Evolutionary conservation across 2,113 vertebrate species (phyloP).

Genomic region (Protobothrops flavoviridis): DNA sequence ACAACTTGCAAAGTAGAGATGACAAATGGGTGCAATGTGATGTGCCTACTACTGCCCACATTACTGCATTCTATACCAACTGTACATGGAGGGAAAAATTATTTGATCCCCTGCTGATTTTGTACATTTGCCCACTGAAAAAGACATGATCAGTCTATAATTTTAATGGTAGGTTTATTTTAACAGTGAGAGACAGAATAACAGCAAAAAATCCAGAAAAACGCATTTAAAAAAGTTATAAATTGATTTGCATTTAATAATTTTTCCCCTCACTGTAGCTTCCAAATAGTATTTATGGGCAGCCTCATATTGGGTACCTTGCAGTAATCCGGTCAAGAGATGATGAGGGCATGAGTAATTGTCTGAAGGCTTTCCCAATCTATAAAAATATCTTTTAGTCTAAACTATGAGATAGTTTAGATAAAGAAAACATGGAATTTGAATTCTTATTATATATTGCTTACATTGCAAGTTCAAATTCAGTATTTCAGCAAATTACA

Average conservation of each 20-base stretch:
- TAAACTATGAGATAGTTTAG: background rate
- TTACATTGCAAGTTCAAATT: background rate
- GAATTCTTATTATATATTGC: background rate
- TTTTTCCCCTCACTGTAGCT: background rate
- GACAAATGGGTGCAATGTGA: background rate
- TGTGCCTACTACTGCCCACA: background rate
- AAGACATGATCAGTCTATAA: no score
- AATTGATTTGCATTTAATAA: no score
- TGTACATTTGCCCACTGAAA: no score
- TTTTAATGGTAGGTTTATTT: no score
- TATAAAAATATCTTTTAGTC: background rate
- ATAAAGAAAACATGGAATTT: background rate
- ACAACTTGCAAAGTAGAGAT: background rate
- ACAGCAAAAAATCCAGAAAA: no score
- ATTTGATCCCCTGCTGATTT: no score
- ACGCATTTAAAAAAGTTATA: no score
- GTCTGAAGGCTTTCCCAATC: background rate
- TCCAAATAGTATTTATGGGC: background rate
- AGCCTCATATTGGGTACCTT: background rate
- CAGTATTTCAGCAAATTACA: background rate
- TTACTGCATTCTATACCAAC: background rate
- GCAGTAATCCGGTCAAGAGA: background rate
- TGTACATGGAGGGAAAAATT: no score
- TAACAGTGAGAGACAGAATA: no score
- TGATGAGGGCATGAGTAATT: background rate